Percentiles rank a stretch among this genome's conserved stretches.
These are phyloP conservation scores for Pachypanchax playfairii DNA, from an alignment of 2,113 vertebrate genomes.

Conservation along the genomic window DNA sequence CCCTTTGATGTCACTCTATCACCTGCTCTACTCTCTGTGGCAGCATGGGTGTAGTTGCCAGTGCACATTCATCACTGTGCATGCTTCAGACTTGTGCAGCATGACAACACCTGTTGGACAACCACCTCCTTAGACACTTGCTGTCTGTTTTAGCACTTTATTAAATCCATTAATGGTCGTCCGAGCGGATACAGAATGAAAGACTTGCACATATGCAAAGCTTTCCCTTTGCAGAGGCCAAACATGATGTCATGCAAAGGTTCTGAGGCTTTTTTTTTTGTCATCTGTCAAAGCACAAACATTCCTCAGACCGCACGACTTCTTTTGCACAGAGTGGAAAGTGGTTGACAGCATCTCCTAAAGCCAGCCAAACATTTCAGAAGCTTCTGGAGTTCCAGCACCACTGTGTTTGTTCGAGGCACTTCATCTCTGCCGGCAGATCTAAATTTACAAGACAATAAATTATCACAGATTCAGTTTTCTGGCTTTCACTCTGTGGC, in stretches of 20 bases:
- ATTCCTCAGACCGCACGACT: slow-evolving; percentile 22
- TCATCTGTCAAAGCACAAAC: slow-evolving; percentile 5
- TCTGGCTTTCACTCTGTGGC: slow-evolving; percentile 37
- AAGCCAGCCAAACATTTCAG: slow-evolving; percentile 41
- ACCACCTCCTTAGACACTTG: slow-evolving; percentile 30
- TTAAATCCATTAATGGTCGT: slow-evolving; percentile 61
- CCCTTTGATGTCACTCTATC: slow-evolving; percentile 49
- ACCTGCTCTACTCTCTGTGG: slow-evolving; percentile 33
- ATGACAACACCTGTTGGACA: slow-evolving; percentile 46
- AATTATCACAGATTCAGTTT: slow-evolving; percentile 65
- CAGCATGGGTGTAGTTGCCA: slow-evolving; percentile 2
- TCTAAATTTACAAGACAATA: slow-evolving; percentile 79
- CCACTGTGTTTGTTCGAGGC: slow-evolving; percentile 59
- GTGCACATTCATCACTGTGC: slow-evolving; percentile 20
- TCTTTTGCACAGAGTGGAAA: slow-evolving; percentile 21
- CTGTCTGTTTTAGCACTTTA: slow-evolving; percentile 32
- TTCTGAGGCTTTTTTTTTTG: slow-evolving; percentile 20
- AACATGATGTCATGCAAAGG: slow-evolving; percentile 45
- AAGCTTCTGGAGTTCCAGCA: slow-evolving; percentile 49
- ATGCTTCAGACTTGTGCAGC: slow-evolving; percentile 27
- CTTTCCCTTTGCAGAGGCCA: slow-evolving; percentile 20
- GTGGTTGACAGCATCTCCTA: slow-evolving; percentile 47
- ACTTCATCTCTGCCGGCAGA: slow-evolving; percentile 63
- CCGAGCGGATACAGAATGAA: slow-evolving; percentile 51
- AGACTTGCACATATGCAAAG: slow-evolving; percentile 33